Evolutionary conservation across 1,140 invertebrate species (phyloP).

Genomic region (Neelides sp.): DNA sequence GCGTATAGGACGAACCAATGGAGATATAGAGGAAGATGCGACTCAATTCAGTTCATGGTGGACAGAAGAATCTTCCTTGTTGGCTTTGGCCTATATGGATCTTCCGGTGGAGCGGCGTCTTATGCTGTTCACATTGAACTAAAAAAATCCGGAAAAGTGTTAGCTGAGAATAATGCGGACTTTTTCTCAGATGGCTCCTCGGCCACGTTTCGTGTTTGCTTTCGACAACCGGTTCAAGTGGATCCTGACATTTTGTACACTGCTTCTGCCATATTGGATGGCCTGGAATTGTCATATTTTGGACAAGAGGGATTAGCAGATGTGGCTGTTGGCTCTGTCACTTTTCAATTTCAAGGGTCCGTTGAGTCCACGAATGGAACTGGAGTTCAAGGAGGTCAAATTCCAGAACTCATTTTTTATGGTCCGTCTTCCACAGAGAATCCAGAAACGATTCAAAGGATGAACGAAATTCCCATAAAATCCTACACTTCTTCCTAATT

Average conservation of each 20-base stretch:
- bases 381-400: constrained; percentile 84
- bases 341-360: constrained; percentile 86
- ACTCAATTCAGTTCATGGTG: constrained; percentile 84
- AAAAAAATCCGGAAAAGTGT: constrained; percentile 65
- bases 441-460: not conserved
- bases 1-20: constrained; percentile 92
- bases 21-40: constrained; percentile 79
- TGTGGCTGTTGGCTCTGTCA: constrained; percentile 72
- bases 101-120: constrained; percentile 77
- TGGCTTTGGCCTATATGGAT: constrained; percentile 82
- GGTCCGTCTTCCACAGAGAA: constrained; percentile 49
- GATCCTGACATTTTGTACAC: constrained; percentile 84
- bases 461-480: no score
- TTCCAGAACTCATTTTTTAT: constrained; percentile 86
- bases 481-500: no score
- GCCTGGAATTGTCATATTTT: constrained; percentile 82
- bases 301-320: constrained; percentile 90
- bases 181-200: constrained; percentile 88
- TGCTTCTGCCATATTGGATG: constrained; percentile 75
- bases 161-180: constrained; percentile 78
- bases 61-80: constrained; percentile 84
- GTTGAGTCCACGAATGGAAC: constrained; percentile 88
- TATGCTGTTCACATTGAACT: constrained; percentile 83
- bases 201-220: constrained; percentile 85
- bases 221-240: constrained; percentile 69